Evolutionary conservation across 2,888 invertebrate species (phyloP), one percentile per base, ranked within the genome.

Genomic region (Cephalotes varians): DNA sequence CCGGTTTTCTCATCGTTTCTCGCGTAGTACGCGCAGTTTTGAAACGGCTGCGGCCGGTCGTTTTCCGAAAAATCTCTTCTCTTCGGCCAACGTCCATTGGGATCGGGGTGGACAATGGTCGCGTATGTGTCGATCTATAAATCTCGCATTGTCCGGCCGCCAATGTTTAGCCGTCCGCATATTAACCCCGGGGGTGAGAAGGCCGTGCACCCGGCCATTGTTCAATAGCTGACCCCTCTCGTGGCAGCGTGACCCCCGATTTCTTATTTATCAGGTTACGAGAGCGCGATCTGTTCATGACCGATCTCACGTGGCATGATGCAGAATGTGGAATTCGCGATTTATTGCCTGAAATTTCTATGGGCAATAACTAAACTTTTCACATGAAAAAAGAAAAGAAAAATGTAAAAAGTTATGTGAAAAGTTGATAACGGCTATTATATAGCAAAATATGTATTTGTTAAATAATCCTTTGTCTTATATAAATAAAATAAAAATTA

Each of bases 91-190:
- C 74, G 67, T 44, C 58, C 40, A 72, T 72, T 28, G 31, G 69
- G 84, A 88, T 87, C 85, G 76, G 37, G 44, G 72, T 88, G 90
- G 91, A 91, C 92, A 92, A 92, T 92, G 90, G 90, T 87, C 90
- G 81, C 91, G 90, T 88, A 90, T 90, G 90, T 87, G 90, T 90
- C 91, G 89, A 91, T 85, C 94, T 93, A 94, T 94, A 94, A 94
- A 94, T 94, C 94, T 94, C 93, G 91, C 84, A 94, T 94, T 94
- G 94, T 94, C 91, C 93, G 71, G 85, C 12, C 82, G 90, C 87
- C 91, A 92, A 91, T 94, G 94, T 94, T 94, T 94, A 94, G 94
- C 91, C 92, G 93, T 91, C 94, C 94, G 94, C 94, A 94, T 94
- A 94, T 94, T 94, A 94, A 94, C 94, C 94, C 91, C 88, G 92